Conservation (phyloP, 2,113 vertebrate genomes). For the Entelurus aequoreus region DNA sequence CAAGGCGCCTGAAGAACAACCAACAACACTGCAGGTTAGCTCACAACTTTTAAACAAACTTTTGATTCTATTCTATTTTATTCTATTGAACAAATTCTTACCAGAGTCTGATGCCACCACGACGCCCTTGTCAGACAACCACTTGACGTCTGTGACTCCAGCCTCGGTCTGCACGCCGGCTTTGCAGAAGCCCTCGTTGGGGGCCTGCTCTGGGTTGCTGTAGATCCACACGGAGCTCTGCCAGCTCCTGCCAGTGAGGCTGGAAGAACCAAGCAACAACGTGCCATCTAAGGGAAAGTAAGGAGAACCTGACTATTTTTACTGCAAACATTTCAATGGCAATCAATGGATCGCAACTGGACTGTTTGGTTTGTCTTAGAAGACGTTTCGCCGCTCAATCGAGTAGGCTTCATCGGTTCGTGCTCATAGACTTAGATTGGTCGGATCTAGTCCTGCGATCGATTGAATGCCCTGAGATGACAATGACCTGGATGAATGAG, state of each 20-base stretch:
- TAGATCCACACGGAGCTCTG: constrained; percentile 91
- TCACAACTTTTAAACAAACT: not conserved
- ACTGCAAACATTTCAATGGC: not conserved
- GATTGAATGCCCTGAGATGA: too few species aligned
- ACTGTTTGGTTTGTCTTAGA: too few species aligned
- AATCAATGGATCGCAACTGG: too few species aligned
- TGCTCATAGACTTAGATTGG: too few species aligned
- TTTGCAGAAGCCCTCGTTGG: constrained; percentile 88
- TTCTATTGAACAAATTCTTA: constrained; percentile 37
- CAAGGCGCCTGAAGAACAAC: constrained; percentile 78
- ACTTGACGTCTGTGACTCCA: constrained; percentile 81
- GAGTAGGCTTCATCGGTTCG: too few species aligned
- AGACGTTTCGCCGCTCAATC: too few species aligned
- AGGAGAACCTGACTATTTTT: too few species aligned
- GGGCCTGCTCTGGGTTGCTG: constrained; percentile 81
- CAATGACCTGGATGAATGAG: too few species aligned
- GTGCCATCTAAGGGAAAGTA: constrained; percentile 74
- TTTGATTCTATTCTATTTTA: too few species aligned
- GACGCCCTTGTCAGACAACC: constrained; percentile 81
- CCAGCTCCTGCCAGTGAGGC: constrained; percentile 87
- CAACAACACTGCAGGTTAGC: not conserved
- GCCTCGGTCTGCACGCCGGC: constrained; percentile 93
- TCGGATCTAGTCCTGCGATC: too few species aligned
- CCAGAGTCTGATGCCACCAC: constrained; percentile 87
- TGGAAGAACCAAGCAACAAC: constrained; percentile 85